A percentile compares a stretch with the other conserved stretches of the same genome.
Evolutionary conservation across 2,888 invertebrate species (phyloP).

Genomic region (Acleris holmiana): DNA sequence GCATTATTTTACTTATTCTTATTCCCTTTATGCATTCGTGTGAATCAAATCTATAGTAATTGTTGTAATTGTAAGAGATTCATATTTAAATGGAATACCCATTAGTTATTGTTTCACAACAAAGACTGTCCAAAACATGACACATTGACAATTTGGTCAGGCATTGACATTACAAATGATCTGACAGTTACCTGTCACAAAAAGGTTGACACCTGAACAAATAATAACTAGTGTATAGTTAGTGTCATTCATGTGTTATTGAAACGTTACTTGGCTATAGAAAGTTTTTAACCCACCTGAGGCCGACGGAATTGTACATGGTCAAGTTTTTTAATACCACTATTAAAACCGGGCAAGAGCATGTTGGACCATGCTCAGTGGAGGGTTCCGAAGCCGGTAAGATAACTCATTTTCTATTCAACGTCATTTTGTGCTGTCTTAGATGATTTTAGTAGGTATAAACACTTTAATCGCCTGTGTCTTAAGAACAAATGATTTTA

Average conservation of each 20-base stretch:
- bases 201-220: slow-evolving; percentile 6
- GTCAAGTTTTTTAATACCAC: background rate
- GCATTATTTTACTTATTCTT: too few species aligned
- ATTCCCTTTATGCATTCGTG: background rate
- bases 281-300: background rate
- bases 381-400: too few species aligned
- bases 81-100: background rate
- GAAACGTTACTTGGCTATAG: background rate
- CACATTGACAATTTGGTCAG: slow-evolving; percentile 14
- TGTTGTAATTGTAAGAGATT: too few species aligned
- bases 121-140: slow-evolving; percentile 9
- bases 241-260: background rate
- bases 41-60: slow-evolving; percentile 13
- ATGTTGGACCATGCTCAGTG: too few species aligned
- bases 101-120: slow-evolving; percentile 5
- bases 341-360: too few species aligned
- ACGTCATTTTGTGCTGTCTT: too few species aligned
- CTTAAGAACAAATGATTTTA: too few species aligned
- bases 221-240: slow-evolving; percentile 5
- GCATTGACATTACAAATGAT: slow-evolving; percentile 15
- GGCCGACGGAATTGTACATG: background rate
- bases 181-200: slow-evolving; percentile 22
- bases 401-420: too few species aligned
- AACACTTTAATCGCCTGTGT: too few species aligned
- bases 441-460: too few species aligned